Conservation (phyloP, 2,888 invertebrate genomes). For the Pseudeuparius sepicola region DNA sequence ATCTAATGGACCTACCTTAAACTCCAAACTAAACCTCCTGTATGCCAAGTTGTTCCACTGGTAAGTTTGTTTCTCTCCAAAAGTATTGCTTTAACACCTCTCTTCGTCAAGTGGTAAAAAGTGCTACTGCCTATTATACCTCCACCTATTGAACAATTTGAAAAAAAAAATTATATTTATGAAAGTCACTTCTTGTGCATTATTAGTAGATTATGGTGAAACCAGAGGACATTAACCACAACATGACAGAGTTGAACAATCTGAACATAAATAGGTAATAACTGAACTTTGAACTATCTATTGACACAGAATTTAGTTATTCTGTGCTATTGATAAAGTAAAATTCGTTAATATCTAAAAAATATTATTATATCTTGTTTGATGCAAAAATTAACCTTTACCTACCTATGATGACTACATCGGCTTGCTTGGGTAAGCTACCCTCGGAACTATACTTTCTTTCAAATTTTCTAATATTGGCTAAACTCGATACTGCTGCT, state of each 20-base stretch:
- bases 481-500: constrained; percentile 7
- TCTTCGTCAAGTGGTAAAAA: constrained; percentile 26
- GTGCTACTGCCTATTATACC: constrained; percentile 27
- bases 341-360: no score
- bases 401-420: constrained; percentile 28
- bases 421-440: constrained; percentile 24
- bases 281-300: no score
- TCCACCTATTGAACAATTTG: no score
- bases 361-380: no score
- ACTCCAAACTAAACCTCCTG: constrained; percentile 35
- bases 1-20: constrained; percentile 36
- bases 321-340: no score
- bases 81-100: constrained; percentile 25
- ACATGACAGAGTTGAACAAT: no score
- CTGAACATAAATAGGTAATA: no score
- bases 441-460: constrained; percentile 20
- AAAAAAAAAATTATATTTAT: no score
- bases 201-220: no score
- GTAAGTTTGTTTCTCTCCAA: constrained; percentile 26
- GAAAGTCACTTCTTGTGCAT: no score
- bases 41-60: constrained; percentile 29
- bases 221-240: no score
- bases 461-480: constrained; percentile 7
- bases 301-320: no score
- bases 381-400: constrained; percentile 3